phyloP scores from a whole-genome alignment of 2,888 invertebrate species.

The Apotomis capreana region DNA sequence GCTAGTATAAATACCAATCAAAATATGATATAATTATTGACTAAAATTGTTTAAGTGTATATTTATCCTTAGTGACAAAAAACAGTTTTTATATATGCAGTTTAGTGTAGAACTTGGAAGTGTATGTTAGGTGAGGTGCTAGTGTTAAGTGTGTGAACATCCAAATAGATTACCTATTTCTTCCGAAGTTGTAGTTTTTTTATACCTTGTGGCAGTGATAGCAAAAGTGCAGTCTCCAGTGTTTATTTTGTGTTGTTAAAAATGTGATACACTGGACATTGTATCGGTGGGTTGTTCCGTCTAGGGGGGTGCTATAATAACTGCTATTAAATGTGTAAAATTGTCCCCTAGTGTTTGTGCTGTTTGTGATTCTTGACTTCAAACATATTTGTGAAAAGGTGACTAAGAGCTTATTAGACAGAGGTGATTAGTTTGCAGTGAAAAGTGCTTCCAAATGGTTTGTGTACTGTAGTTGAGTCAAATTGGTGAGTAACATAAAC shows the following conservation, averaged over 20 bases:
- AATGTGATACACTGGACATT: constrained; percentile 27
- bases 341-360: constrained; percentile 26
- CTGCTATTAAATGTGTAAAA: constrained; percentile 27
- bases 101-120: constrained; percentile 72
- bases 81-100: constrained; percentile 51
- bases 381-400: constrained; percentile 26
- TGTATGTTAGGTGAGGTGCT: constrained; percentile 79
- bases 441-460: constrained; percentile 33
- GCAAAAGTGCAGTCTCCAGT: constrained; percentile 56
- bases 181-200: constrained; percentile 78
- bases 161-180: constrained; percentile 74
- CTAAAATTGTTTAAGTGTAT: constrained; percentile 60
- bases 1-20: constrained; percentile 56
- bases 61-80: constrained; percentile 51
- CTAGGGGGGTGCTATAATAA: constrained; percentile 17
- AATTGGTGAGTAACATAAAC: constrained; percentile 33
- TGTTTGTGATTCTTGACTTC: constrained; percentile 25
- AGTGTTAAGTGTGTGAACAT: constrained; percentile 78
- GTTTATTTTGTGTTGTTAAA: constrained; percentile 30
- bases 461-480: constrained; percentile 20
- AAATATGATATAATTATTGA: constrained; percentile 47
- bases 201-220: constrained; percentile 75
- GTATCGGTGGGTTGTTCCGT: constrained; percentile 12
- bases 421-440: constrained; percentile 37
- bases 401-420: constrained; percentile 28